These are phyloP conservation scores for Coccyzus lansbergi DNA, from an alignment of 2,797 vertebrate species.

Conservation along the genomic window DNA sequence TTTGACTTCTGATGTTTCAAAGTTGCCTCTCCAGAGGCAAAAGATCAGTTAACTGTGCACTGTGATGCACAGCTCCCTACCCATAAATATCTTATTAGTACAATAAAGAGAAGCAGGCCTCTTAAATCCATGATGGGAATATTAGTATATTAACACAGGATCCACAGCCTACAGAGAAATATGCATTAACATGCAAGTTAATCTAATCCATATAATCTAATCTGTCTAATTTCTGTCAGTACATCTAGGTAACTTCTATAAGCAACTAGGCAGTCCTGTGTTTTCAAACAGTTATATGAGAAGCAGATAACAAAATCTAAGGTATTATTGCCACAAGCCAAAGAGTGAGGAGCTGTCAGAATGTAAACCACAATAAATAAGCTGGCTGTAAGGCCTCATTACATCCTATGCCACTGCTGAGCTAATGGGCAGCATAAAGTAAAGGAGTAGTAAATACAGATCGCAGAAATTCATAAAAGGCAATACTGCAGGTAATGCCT, in stretches of 20 bases:
- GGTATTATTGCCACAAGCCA: background rate
- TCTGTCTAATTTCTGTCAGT: background rate
- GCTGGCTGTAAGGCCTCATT: background rate
- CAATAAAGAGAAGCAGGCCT: constrained; percentile 35
- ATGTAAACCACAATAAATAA: background rate
- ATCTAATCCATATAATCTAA: constrained; percentile 5
- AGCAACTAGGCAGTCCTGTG: background rate
- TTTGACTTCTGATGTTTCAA: constrained; percentile 39
- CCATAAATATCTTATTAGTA: constrained; percentile 50
- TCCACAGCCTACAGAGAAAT: background rate
- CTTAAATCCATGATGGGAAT: background rate
- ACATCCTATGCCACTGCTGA: background rate
- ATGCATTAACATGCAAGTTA: constrained; percentile 3
- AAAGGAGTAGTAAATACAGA: background rate
- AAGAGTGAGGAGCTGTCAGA: background rate
- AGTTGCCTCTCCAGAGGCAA: constrained; percentile 14
- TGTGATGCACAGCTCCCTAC: constrained; percentile 21
- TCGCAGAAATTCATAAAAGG: background rate
- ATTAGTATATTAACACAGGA: constrained; percentile 29
- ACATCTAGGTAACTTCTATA: background rate
- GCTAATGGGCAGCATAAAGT: background rate
- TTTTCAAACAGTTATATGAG: background rate
- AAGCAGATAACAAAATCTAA: background rate
- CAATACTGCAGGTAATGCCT: background rate
- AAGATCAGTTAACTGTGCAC: constrained; percentile 7